Percentiles rank a stretch among this genome's conserved stretches.
These are phyloP conservation scores for Schmidtea mediterranea DNA, from an alignment of 1,140 invertebrate species.

Conservation along the genomic window DNA sequence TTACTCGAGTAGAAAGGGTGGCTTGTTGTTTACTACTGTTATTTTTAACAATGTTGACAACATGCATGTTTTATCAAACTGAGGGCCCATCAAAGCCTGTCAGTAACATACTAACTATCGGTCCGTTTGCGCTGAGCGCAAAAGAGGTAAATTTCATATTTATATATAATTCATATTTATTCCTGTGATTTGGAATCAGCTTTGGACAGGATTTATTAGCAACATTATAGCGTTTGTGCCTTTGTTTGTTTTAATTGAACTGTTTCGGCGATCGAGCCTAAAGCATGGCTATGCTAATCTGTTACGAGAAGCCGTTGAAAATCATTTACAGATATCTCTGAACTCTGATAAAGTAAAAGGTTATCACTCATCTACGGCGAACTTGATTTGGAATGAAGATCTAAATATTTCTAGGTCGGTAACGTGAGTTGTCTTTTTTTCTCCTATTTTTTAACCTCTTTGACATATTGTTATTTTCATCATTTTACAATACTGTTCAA, in stretches of 20 bases:
- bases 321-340: too few species aligned
- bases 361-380: too few species aligned
- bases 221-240: neutral
- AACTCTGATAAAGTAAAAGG: too few species aligned
- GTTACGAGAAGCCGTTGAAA: too few species aligned
- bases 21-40: constrained; percentile 32
- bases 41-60: constrained; percentile 32
- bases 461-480: too few species aligned
- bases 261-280: neutral
- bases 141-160: constrained; percentile 19
- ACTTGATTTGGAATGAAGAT: too few species aligned
- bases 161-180: neutral
- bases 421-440: too few species aligned
- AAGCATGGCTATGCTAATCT: too few species aligned
- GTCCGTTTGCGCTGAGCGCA: constrained; percentile 27
- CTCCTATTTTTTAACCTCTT: too few species aligned
- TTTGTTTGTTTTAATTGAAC: neutral
- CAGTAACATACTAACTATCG: constrained; percentile 20
- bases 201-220: neutral
- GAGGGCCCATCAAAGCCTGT: constrained; percentile 11
- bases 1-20: constrained; percentile 30
- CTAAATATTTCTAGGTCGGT: too few species aligned
- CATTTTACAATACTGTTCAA: too few species aligned
- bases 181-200: neutral
- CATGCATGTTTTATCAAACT: constrained; percentile 32